Evolutionary conservation across 1,140 invertebrate species (phyloP).

Genomic region (Drosophila seguyi): DNA sequence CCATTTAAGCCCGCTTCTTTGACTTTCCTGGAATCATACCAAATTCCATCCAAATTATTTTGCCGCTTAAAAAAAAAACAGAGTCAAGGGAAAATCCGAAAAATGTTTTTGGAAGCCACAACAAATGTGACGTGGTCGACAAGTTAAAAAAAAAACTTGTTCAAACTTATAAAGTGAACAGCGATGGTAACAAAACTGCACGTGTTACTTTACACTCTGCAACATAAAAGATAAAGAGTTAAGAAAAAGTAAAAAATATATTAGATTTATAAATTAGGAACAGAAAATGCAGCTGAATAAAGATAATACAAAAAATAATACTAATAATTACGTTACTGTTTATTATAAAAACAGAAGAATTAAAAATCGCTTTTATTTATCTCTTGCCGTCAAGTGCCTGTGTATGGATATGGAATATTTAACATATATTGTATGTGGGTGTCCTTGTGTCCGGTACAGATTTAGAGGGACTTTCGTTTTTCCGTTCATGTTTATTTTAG

Average conservation of each 20-base stretch:
- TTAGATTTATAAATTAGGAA: not conserved
- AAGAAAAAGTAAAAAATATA: not conserved
- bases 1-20: not conserved
- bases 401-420: not conserved
- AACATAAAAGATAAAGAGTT: not conserved
- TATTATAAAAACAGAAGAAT: not conserved
- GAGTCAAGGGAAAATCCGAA: not conserved
- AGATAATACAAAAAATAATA: too few relatives aligned
- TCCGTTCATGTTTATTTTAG: slow-evolving; percentile 56
- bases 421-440: slow-evolving; percentile 14
- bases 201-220: not conserved
- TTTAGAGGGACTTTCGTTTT: slow-evolving; percentile 57
- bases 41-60: not conserved
- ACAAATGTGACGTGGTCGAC: slow-evolving; percentile 15
- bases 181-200: slow-evolving; percentile 3
- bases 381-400: slow-evolving; percentile 3
- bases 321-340: not conserved
- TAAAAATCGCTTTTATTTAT: not conserved
- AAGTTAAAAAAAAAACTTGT: slow-evolving; percentile 6
- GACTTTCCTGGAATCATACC: not conserved
- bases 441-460: slow-evolving; percentile 44
- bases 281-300: not conserved
- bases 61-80: not conserved
- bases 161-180: slow-evolving; percentile 16
- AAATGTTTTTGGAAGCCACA: slow-evolving; percentile 34